Conservation (phyloP, 2,797 vertebrate species). For the Sebastes aleutianus region DNA sequence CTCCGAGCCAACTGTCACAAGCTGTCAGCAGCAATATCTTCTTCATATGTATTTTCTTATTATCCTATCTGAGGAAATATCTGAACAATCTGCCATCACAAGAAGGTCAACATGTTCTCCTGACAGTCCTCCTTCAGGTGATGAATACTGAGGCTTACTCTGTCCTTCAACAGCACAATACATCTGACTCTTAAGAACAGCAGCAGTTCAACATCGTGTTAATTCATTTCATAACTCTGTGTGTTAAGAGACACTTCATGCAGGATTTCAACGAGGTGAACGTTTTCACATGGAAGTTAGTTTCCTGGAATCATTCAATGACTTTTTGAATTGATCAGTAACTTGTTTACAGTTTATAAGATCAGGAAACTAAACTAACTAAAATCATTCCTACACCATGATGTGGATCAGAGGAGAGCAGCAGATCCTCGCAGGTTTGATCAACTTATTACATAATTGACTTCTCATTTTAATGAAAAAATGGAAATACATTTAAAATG, state of each 20-base stretch:
- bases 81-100: not conserved
- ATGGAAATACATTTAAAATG: not conserved
- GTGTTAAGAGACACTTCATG: constrained; percentile 55
- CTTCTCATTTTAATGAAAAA: not conserved
- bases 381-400: not conserved
- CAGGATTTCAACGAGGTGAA: constrained; percentile 43
- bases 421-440: not conserved
- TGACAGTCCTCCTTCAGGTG: not conserved
- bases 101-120: not conserved
- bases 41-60: constrained; percentile 26
- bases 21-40: constrained; percentile 16
- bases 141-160: not conserved
- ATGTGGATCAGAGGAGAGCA: not conserved
- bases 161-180: not conserved
- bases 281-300: not conserved
- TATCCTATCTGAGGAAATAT: constrained; percentile 10
- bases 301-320: not conserved
- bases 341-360: not conserved
- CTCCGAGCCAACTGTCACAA: constrained; percentile 13
- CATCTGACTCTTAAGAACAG: not conserved
- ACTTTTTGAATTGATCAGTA: not conserved
- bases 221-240: not conserved
- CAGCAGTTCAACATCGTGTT: not conserved
- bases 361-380: too few species aligned
- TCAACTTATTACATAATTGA: not conserved